Percentiles rank a stretch among this genome's conserved stretches.
These are phyloP conservation scores for Sminthurinus aureus DNA, from an alignment of 2,888 invertebrate genomes.

Conservation along the genomic window DNA sequence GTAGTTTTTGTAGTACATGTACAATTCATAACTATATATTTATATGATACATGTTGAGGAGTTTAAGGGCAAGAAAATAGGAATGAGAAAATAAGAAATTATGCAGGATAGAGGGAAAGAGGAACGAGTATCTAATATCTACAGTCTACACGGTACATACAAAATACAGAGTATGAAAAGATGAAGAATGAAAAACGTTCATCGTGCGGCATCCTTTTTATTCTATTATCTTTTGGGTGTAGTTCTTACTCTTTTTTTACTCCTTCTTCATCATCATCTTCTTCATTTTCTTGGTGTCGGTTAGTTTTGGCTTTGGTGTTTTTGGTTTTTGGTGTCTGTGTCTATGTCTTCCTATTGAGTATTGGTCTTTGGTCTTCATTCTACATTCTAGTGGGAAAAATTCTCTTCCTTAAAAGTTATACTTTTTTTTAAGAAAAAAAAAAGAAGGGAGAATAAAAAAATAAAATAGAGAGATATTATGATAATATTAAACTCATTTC, in stretches of 20 bases:
- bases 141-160: too few species aligned
- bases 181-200: too few species aligned
- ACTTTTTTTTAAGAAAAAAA: too few species aligned
- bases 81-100: conserved; percentile 14
- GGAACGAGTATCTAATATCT: conserved; percentile 3
- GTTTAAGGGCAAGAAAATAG: not conserved
- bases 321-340: too few species aligned
- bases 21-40: too few species aligned
- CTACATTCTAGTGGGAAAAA: conserved; percentile 10
- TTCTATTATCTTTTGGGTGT: conserved; percentile 22
- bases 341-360: not conserved
- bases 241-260: not conserved
- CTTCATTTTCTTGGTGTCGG: not conserved
- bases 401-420: too few species aligned
- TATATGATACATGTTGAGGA: not conserved
- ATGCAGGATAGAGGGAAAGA: conserved; percentile 16
- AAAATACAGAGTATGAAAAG: too few species aligned
- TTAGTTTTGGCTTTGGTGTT: not conserved
- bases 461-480: too few species aligned
- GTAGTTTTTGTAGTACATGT: not conserved
- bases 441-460: conserved; percentile 9
- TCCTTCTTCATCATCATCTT: not conserved
- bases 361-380: not conserved
- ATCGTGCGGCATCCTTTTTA: conserved; percentile 24
- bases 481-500: too few species aligned